A percentile compares a stretch with the other conserved stretches of the same genome.
Conservation (phyloP, 2,888 invertebrate genomes). For the Escarpia spicata region DNA sequence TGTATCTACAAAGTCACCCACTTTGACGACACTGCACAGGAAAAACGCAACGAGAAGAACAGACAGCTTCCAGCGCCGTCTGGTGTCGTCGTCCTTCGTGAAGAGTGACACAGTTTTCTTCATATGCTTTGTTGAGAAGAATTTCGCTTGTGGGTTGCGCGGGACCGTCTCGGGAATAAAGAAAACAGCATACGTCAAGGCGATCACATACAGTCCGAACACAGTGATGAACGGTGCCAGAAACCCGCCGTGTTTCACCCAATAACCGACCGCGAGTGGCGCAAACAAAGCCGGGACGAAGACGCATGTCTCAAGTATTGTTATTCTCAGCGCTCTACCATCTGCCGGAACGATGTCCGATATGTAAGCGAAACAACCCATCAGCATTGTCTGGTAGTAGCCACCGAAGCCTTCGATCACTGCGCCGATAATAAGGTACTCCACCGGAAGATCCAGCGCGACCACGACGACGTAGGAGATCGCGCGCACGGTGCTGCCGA, state of each 20-base stretch:
- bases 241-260: constrained; percentile 30
- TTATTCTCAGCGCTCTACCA: constrained; percentile 31
- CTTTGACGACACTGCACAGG: not conserved
- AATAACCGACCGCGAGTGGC: constrained; percentile 28
- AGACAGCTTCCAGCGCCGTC: constrained; percentile 30
- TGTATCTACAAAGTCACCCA: not conserved
- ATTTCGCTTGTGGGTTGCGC: constrained; percentile 25
- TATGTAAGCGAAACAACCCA: constrained; percentile 38
- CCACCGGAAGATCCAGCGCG: constrained; percentile 26
- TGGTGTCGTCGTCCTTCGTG: constrained; percentile 20
- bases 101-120: constrained; percentile 25
- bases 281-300: constrained; percentile 31
- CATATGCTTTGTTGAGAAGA: constrained; percentile 28
- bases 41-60: constrained; percentile 30
- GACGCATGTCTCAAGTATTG: constrained; percentile 32
- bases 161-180: constrained; percentile 33
- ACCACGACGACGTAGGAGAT: constrained; percentile 29
- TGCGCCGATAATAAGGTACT: constrained; percentile 27
- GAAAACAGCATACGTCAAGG: constrained; percentile 31
- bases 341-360: constrained; percentile 34
- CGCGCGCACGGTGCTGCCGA: constrained; percentile 25
- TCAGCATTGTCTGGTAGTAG: constrained; percentile 26
- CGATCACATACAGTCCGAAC: constrained; percentile 20
- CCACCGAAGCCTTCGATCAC: constrained; percentile 32
- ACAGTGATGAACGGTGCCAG: constrained; percentile 27